Conservation (phyloP, 1,140 invertebrate genomes). For the Reticulitermes speratus region DNA sequence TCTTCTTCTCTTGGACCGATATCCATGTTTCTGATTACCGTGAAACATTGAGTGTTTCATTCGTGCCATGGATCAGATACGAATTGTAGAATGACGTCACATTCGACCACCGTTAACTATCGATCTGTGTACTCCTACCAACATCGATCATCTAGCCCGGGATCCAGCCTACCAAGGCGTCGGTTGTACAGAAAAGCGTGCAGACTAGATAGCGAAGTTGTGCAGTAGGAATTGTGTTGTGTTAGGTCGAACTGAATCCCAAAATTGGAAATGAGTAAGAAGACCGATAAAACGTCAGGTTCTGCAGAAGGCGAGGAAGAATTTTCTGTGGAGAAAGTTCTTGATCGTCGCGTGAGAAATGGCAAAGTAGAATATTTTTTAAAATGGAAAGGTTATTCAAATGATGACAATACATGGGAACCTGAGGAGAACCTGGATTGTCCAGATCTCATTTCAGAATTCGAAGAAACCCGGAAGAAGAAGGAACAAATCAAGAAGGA, state of each 20-base stretch:
- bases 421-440: constrained; percentile 83
- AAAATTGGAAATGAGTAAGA: constrained; percentile 20
- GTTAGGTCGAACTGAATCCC: neutral
- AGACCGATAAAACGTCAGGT: neutral
- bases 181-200: too few relatives aligned
- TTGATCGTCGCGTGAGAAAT: constrained; percentile 48
- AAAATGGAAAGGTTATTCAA: constrained; percentile 90
- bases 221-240: too few relatives aligned
- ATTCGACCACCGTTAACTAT: too few relatives aligned
- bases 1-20: too few relatives aligned
- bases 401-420: constrained; percentile 54
- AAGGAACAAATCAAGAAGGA: constrained; percentile 41
- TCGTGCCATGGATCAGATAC: too few relatives aligned
- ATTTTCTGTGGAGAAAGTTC: constrained; percentile 53
- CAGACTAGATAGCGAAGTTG: too few relatives aligned
- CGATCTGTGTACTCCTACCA: too few relatives aligned
- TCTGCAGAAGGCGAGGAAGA: constrained; percentile 20
- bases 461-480: constrained; percentile 42
- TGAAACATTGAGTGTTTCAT: too few relatives aligned
- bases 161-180: too few relatives aligned
- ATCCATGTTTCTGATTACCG: too few relatives aligned
- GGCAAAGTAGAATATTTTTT: constrained; percentile 81
- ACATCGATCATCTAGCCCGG: too few relatives aligned
- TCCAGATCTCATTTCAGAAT: constrained; percentile 87
- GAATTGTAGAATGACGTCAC: too few relatives aligned